phyloP scores from a whole-genome alignment of 2,797 vertebrate species.

The Leptodactylus fallax region DNA sequence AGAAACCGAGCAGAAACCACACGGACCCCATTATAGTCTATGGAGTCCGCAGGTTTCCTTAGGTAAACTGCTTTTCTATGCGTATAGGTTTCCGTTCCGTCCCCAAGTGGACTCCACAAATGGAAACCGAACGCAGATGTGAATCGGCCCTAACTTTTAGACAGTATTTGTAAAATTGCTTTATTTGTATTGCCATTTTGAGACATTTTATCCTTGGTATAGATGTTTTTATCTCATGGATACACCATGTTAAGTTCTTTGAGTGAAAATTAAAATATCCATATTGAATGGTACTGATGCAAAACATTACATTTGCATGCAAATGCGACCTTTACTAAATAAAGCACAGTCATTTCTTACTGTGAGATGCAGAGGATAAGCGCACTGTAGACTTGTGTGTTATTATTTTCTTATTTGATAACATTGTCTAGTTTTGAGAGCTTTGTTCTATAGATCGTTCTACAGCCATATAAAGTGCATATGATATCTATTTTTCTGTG shows the following conservation, averaged over 20 bases:
- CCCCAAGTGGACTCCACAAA: too few relatives aligned
- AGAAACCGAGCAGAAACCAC: too few relatives aligned
- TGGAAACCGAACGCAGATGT: too few relatives aligned
- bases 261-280: not conserved
- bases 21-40: too few relatives aligned
- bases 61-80: too few relatives aligned
- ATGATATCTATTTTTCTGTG: not conserved
- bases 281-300: not conserved
- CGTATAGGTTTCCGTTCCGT: too few relatives aligned
- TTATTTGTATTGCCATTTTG: not conserved
- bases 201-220: not conserved
- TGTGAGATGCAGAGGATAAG: not conserved
- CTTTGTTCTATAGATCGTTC: not conserved
- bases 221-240: not conserved
- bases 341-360: not conserved
- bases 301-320: slow-evolving; percentile 24
- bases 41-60: too few relatives aligned
- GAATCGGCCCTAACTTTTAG: too few relatives aligned
- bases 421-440: not conserved
- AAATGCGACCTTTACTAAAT: slow-evolving; percentile 42
- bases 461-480: not conserved
- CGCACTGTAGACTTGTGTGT: not conserved
- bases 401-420: not conserved
- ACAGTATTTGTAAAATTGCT: too few relatives aligned
- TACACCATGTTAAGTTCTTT: not conserved